Evolutionary conservation across 1,140 invertebrate species (phyloP).

Genomic region (Diprion similis): DNA sequence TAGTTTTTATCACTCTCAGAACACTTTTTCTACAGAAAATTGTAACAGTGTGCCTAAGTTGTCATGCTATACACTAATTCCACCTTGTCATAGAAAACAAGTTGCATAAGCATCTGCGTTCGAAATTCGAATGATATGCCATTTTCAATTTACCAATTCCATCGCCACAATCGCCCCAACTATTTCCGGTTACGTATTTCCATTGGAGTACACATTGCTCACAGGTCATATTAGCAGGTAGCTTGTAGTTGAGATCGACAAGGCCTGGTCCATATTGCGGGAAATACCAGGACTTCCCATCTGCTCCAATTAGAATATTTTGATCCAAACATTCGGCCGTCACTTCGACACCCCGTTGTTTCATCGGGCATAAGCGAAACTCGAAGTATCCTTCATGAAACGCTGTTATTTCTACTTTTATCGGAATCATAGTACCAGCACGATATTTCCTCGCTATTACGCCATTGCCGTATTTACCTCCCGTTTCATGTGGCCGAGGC

Average conservation of each 20-base stretch:
- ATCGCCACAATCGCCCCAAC: slow-evolving; percentile 78
- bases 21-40: too few species aligned
- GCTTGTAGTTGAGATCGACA: slow-evolving; percentile 75
- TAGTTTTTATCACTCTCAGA: too few species aligned
- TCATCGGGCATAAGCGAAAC: slow-evolving; percentile 81
- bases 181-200: slow-evolving; percentile 82
- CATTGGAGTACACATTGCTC: slow-evolving; percentile 83
- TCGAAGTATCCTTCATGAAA: slow-evolving; percentile 87
- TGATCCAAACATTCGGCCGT: slow-evolving; percentile 81
- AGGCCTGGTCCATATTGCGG: slow-evolving; percentile 79
- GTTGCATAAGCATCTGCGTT: too few species aligned
- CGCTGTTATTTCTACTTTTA: slow-evolving; percentile 80
- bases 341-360: slow-evolving; percentile 61
- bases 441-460: slow-evolving; percentile 81
- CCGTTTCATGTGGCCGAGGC: slow-evolving; percentile 83
- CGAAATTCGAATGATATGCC: too few species aligned
- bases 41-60: too few species aligned
- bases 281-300: slow-evolving; percentile 69
- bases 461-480: slow-evolving; percentile 82
- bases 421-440: slow-evolving; percentile 70
- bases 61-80: too few species aligned
- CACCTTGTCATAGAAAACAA: too few species aligned
- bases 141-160: slow-evolving; percentile 39
- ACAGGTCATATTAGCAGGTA: slow-evolving; percentile 75
- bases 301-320: slow-evolving; percentile 68